These are phyloP conservation scores for Heterodera carotae DNA, from an alignment of 1,140 invertebrate species.

Conservation along the genomic window DNA sequence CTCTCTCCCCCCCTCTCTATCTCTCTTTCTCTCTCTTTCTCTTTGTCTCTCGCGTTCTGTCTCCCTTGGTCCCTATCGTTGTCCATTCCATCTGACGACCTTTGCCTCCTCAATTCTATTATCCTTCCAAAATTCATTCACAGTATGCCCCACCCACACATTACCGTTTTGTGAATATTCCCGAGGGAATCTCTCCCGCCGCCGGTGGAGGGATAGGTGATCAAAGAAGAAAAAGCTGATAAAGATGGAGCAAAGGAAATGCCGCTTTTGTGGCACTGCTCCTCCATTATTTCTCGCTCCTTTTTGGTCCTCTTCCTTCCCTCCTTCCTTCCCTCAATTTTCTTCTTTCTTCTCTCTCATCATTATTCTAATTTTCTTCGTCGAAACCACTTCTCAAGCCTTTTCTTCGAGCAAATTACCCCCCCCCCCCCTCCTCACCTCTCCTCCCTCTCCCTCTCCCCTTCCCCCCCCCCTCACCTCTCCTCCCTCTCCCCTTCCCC, in stretches of 20 bases:
- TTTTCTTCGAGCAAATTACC: constrained; percentile 1
- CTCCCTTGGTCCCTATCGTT: neutral
- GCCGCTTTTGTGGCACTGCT: neutral
- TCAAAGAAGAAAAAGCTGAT: neutral
- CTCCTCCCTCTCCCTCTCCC: neutral
- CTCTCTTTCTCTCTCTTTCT: neutral
- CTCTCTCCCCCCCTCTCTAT: neutral
- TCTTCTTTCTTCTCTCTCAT: neutral
- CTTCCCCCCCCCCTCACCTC: neutral
- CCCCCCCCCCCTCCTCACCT: neutral
- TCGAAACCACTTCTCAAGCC: neutral
- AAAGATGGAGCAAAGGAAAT: neutral
- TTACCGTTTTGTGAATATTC: neutral
- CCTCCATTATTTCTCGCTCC: neutral
- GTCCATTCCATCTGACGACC: neutral
- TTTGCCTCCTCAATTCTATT: neutral
- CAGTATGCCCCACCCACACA: neutral
- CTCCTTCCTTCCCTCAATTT: neutral
- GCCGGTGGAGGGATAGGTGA: neutral
- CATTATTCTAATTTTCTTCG: neutral
- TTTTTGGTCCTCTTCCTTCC: neutral
- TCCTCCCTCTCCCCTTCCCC: neutral
- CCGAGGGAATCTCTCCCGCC: neutral
- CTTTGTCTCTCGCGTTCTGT: too few relatives aligned
- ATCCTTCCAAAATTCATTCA: too few relatives aligned